These are phyloP conservation scores for Drosophila parvula DNA, from an alignment of 1,140 invertebrate species.

Conservation along the genomic window DNA sequence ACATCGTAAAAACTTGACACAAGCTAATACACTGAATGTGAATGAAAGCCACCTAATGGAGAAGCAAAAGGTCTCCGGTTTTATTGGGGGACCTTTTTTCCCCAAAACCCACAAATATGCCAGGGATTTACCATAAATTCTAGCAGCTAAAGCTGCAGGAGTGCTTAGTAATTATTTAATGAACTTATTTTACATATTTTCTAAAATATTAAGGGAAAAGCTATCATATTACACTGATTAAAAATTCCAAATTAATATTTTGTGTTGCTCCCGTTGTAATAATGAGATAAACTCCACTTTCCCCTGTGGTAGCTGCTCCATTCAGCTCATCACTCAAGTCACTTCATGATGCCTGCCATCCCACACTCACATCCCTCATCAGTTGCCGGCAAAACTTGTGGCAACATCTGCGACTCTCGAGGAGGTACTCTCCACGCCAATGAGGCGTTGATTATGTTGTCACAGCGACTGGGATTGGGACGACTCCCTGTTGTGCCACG, in stretches of 20 bases:
- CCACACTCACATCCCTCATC: slow-evolving; percentile 8
- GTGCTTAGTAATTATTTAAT: not conserved
- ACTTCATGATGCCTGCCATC: slow-evolving; percentile 18
- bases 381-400: slow-evolving; percentile 35
- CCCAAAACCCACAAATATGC: not conserved
- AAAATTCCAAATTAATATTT: not conserved
- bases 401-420: slow-evolving; percentile 39
- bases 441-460: slow-evolving; percentile 79
- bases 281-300: slow-evolving; percentile 1
- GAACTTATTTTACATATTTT: not conserved
- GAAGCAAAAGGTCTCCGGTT: not conserved
- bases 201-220: not conserved
- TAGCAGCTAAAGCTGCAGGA: not conserved
- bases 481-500: slow-evolving; percentile 37
- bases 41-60: slow-evolving; percentile 17
- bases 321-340: slow-evolving; percentile 29
- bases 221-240: not conserved
- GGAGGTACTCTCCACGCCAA: slow-evolving; percentile 37
- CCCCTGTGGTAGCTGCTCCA: slow-evolving; percentile 7
- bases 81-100: not conserved
- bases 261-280: not conserved
- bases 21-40: slow-evolving; percentile 39
- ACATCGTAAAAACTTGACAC: slow-evolving; percentile 55
- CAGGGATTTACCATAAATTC: too few relatives aligned
- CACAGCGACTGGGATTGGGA: slow-evolving; percentile 29